phyloP scores from a whole-genome alignment of 2,797 vertebrate species.

The Amniataba percoides region DNA sequence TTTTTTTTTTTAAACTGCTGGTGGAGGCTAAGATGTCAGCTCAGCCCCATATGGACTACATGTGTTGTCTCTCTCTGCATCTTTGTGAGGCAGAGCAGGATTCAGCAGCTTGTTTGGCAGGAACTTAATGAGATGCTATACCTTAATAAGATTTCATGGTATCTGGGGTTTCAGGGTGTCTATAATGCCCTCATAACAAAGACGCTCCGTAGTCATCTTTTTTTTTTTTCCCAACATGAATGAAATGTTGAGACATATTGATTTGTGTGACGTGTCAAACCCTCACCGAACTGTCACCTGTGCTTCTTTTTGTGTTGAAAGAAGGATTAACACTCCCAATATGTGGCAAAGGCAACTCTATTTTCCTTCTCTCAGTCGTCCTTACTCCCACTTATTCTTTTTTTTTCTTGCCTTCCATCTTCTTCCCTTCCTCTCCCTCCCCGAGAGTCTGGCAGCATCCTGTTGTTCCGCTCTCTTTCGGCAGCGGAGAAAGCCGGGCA shows the following conservation, averaged over 20 bases:
- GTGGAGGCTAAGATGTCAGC: constrained; percentile 61
- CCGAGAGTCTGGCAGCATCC: constrained; percentile 74
- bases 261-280: constrained; percentile 60
- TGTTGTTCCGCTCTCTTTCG: constrained; percentile 80
- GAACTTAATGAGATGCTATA: constrained; percentile 79
- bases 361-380: constrained; percentile 42
- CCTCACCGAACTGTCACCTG: constrained; percentile 53
- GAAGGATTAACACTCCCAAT: constrained; percentile 56
- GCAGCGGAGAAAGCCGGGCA: constrained; percentile 72
- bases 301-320: constrained; percentile 13
- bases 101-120: constrained; percentile 70
- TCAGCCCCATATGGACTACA: constrained; percentile 79
- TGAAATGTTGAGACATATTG: constrained; percentile 58
- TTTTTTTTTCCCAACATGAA: constrained; percentile 14
- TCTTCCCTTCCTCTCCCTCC: constrained; percentile 43
- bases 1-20: constrained; percentile 23
- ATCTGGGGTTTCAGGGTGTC: constrained; percentile 67
- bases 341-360: constrained; percentile 61
- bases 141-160: constrained; percentile 80
- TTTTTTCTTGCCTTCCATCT: constrained; percentile 13
- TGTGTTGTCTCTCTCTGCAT: constrained; percentile 67
- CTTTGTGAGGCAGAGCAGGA: constrained; percentile 57
- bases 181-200: constrained; percentile 70
- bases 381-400: constrained; percentile 33
- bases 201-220: constrained; percentile 20